phyloP scores from a whole-genome alignment of 2,797 vertebrate genomes.

The Xerus rutilus region DNA sequence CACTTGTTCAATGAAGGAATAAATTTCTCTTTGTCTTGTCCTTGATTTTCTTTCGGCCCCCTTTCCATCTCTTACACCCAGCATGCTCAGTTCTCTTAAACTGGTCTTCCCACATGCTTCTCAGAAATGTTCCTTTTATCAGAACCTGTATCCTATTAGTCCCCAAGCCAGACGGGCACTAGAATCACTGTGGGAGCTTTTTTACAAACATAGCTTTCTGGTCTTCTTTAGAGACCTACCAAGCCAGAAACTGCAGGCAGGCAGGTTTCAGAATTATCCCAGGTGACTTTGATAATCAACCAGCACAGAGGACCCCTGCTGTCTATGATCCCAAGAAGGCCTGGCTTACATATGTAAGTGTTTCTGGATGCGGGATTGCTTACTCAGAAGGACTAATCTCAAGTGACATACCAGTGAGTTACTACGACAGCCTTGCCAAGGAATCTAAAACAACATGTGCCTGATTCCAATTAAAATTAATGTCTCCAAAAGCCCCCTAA shows the following conservation, averaged over 20 bases:
- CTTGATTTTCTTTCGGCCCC: background rate
- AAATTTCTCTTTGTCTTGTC: background rate
- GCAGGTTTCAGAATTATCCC: slow-evolving; percentile 3
- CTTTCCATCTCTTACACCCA: background rate
- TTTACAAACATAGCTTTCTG: background rate
- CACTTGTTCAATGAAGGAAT: background rate
- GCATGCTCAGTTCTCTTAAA: background rate
- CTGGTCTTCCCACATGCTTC: background rate
- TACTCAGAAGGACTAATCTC: background rate
- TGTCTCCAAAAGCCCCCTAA: background rate
- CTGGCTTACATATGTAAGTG: background rate
- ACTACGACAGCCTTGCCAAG: background rate
- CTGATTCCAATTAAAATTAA: slow-evolving; percentile 47
- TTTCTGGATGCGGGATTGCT: background rate
- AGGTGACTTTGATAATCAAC: background rate
- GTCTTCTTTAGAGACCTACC: background rate
- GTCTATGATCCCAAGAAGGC: background rate
- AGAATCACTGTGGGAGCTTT: background rate
- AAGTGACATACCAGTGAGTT: background rate
- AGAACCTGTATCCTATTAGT: background rate
- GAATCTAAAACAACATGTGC: slow-evolving; percentile 8
- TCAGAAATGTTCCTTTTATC: background rate
- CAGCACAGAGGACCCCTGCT: background rate
- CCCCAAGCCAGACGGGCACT: background rate
- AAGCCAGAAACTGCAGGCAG: background rate